Base-by-base conservation (phyloP, 2,797 vertebrate species). In the Naso thynnoides region DNA sequence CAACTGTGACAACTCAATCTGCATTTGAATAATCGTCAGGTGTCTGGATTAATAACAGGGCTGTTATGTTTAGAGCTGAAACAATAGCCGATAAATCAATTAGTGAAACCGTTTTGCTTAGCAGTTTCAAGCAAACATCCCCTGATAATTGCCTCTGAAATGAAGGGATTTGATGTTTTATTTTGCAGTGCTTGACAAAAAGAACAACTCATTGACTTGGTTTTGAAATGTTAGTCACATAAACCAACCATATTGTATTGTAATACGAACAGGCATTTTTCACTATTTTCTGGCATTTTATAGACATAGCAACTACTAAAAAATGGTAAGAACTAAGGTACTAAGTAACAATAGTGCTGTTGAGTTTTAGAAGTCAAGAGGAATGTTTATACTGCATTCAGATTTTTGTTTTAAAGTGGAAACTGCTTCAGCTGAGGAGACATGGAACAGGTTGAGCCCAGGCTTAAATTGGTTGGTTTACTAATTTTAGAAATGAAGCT, bases 1-100 rank as follows among this genome's bases (percentile, higher is more conserved):
- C 11, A 1, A 77, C 57, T 39, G 31, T 16, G 27, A n/a, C 1
- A 23, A 53, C 65, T 73, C 59, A 38, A 38, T 73, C 62, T 84
- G 79, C 58, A 77, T 79, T 24, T 85, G 23, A 45, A 41, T 79
- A 54, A 57, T 50, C 18, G 5, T 38, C 42, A 60, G 71, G 38
- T 47, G 41, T 74, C 2, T 36, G 38, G 24, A 4, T 70, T 70
- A 3, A 59, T 45, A 41, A 44, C 11, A 23, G 11, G 6, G 19
- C 41, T 24, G n/a, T 18, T 42, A 24, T 68, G 44, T 67, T 57
- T 42, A 21, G 14, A 76, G 23, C 29, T 45, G 29, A 5, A 11
- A 11, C 18, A 49, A 62, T 5, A 18, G 6, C 18, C 1, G 19
- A 10, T 54, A 21, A n/a, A 49, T 63, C 41, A 38, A 3, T 44